Evolutionary conservation across 2,888 invertebrate species (phyloP).

Genomic region (Ptychoptera albimana): DNA sequence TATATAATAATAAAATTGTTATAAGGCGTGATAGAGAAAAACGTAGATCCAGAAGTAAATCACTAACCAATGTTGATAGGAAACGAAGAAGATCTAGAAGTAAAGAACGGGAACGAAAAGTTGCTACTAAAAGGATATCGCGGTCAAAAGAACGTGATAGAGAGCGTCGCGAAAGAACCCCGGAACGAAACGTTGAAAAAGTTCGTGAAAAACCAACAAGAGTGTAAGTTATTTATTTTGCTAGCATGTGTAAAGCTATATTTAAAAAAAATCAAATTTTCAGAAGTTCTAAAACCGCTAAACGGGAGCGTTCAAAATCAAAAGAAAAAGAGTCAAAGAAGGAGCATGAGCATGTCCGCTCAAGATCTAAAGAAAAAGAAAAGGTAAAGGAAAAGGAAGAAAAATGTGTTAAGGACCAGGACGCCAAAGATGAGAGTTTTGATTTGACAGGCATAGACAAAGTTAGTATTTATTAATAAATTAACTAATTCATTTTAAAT

Average conservation of each 20-base stretch:
- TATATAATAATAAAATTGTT: too few relatives aligned
- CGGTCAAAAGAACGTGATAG: conserved; percentile 2
- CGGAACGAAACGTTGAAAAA: conserved; percentile 6
- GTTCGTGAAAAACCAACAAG: conserved; percentile 7
- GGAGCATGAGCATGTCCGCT: too few relatives aligned
- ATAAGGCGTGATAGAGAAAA: conserved; percentile 38
- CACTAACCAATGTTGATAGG: not conserved
- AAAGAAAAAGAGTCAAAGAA: not conserved
- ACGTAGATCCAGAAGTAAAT: conserved; percentile 34
- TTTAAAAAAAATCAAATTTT: too few relatives aligned
- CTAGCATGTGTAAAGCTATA: too few relatives aligned
- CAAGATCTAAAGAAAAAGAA: not conserved
- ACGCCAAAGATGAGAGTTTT: conserved; percentile 31
- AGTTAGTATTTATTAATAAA: conserved; percentile 29
- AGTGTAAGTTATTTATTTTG: not conserved
- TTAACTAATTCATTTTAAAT: conserved; percentile 5
- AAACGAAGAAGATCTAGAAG: conserved; percentile 14
- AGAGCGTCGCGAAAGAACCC: conserved; percentile 13
- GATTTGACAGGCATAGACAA: conserved; percentile 46
- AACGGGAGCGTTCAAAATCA: too few relatives aligned
- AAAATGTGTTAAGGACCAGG: conserved; percentile 1
- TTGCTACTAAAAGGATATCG: not conserved
- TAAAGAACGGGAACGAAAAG: conserved; percentile 9
- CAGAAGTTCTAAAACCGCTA: too few relatives aligned
- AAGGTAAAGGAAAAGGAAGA: conserved; percentile 5